Percentiles rank a stretch among this genome's conserved stretches.
Evolutionary conservation across 1,140 invertebrate genomes (phyloP).

Genomic region (Dendrolimus kikuchii): DNA sequence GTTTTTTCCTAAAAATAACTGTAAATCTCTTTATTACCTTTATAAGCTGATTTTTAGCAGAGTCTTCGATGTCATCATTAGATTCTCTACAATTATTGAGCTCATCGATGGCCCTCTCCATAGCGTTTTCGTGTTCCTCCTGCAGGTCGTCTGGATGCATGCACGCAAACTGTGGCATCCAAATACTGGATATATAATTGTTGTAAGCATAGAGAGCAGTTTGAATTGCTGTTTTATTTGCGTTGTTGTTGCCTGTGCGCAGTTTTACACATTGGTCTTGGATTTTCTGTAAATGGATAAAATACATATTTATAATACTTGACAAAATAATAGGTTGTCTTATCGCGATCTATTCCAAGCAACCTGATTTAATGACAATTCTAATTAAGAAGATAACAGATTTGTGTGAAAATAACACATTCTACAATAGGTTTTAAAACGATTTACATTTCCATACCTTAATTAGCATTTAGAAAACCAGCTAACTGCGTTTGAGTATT

Average conservation of each 20-base stretch:
- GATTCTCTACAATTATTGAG: slow-evolving; percentile 3
- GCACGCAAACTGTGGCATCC: slow-evolving; percentile 12
- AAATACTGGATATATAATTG: slow-evolving; percentile 7
- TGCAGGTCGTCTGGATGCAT: slow-evolving; percentile 12
- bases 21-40: slow-evolving; percentile 4
- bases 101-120: slow-evolving; percentile 2
- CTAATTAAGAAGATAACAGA: too few relatives aligned
- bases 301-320: too few relatives aligned
- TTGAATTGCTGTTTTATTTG: slow-evolving; percentile 7
- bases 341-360: too few relatives aligned
- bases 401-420: too few relatives aligned
- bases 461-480: too few relatives aligned
- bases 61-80: slow-evolving; percentile 3
- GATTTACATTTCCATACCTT: too few relatives aligned
- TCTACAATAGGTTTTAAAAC: too few relatives aligned
- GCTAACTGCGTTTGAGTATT: too few relatives aligned
- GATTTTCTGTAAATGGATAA: slow-evolving; percentile 11
- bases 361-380: too few relatives aligned
- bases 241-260: slow-evolving; percentile 5
- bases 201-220: slow-evolving; percentile 11
- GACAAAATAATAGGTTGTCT: too few relatives aligned
- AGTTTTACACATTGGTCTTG: slow-evolving; percentile 2
- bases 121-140: slow-evolving; percentile 1
- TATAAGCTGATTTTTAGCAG: neutral
- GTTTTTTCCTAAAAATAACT: neutral